These are phyloP conservation scores for Zeuzera pyrina DNA, from an alignment of 2,888 invertebrate genomes.

Conservation along the genomic window DNA sequence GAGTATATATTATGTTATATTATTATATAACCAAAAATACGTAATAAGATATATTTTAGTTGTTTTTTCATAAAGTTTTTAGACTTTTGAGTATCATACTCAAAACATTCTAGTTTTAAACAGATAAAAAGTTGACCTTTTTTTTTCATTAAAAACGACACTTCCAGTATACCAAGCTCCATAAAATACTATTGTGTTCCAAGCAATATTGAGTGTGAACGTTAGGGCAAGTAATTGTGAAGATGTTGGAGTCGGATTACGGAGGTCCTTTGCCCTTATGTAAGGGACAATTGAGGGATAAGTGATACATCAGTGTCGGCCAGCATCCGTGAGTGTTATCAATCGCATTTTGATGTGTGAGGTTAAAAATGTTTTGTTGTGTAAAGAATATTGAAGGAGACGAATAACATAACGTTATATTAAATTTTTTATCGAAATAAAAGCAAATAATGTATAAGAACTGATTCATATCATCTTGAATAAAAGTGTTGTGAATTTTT, in stretches of 20 bases:
- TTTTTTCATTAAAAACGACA: conserved; percentile 5
- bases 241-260: conserved; percentile 52
- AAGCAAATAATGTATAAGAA: too few species aligned
- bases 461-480: too few species aligned
- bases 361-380: background rate
- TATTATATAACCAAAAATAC: too few species aligned
- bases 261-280: conserved; percentile 27
- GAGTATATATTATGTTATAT: too few species aligned
- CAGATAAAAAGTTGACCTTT: too few species aligned
- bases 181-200: conserved; percentile 31
- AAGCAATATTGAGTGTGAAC: conserved; percentile 59
- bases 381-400: background rate
- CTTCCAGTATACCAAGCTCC: conserved; percentile 20
- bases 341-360: conserved; percentile 1
- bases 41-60: too few species aligned
- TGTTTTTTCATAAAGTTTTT: too few species aligned
- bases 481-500: too few species aligned
- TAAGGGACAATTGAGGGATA: conserved; percentile 23
- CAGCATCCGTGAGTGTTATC: background rate
- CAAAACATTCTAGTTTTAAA: too few species aligned
- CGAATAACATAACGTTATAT: too few species aligned
- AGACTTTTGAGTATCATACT: too few species aligned
- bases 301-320: conserved; percentile 62
- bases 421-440: too few species aligned
- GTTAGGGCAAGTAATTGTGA: conserved; percentile 60